phyloP scores from a whole-genome alignment of 53 echinoderm and acorn worm genomes.

The Antedon mediterranea region DNA sequence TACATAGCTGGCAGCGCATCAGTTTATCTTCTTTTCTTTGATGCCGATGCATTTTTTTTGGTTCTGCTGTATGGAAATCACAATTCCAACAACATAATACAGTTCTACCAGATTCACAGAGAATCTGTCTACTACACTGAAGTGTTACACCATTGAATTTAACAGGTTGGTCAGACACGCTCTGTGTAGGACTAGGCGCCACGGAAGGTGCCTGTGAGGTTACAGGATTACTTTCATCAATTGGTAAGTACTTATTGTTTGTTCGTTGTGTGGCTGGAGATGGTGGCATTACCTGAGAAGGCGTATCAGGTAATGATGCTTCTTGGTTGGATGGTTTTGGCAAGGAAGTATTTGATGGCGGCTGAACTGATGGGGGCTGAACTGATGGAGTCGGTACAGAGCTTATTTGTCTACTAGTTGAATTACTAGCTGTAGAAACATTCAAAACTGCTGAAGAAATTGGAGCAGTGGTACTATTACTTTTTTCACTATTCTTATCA shows the following conservation, averaged over 20 bases:
- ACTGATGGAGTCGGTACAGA: background rate
- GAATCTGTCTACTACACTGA: slow-evolving; percentile 87
- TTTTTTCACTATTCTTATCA: background rate
- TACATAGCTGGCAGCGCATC: slow-evolving; percentile 90
- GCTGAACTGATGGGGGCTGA: no score
- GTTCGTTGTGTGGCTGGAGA: background rate
- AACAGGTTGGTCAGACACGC: slow-evolving; percentile 47
- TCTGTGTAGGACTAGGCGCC: slow-evolving; percentile 1
- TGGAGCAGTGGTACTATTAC: background rate
- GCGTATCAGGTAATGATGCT: background rate
- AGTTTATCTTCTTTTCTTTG: slow-evolving; percentile 68
- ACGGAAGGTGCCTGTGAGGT: background rate
- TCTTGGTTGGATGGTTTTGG: background rate
- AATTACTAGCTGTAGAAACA: background rate
- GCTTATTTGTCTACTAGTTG: background rate
- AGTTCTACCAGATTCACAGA: slow-evolving; percentile 87
- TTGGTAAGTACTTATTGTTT: background rate
- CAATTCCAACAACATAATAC: slow-evolving; percentile 95
- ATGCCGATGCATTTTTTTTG: slow-evolving; percentile 95
- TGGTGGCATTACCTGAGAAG: background rate
- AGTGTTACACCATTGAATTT: slow-evolving; percentile 76
- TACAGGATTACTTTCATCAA: background rate
- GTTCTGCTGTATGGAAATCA: slow-evolving; percentile 97
- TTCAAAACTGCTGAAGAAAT: background rate
- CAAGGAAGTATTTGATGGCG: background rate